phyloP scores from a whole-genome alignment of 2,888 invertebrate species.

The Eupithecia vulgata region DNA sequence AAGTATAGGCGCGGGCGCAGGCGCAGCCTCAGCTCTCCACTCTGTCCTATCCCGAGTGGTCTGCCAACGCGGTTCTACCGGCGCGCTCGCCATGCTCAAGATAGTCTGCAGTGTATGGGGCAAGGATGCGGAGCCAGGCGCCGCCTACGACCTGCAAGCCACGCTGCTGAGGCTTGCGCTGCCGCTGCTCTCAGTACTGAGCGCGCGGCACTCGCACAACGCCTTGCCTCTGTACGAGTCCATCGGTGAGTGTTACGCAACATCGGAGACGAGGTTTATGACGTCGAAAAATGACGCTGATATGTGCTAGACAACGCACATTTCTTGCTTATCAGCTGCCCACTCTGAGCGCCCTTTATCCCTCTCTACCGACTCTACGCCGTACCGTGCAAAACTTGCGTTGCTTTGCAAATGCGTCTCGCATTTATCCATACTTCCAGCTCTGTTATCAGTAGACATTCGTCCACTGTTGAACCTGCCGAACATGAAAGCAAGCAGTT shows the following conservation, averaged over 20 bases:
- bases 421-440: background rate
- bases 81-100: constrained; percentile 63
- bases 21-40: constrained; percentile 68
- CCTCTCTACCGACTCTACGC: too few species aligned
- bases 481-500: too few species aligned
- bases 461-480: background rate
- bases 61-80: constrained; percentile 63
- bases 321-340: background rate
- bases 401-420: too few species aligned
- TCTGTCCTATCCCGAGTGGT: constrained; percentile 70
- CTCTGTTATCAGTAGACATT: background rate
- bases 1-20: constrained; percentile 70
- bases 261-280: too few species aligned
- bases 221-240: constrained; percentile 89
- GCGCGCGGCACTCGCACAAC: constrained; percentile 84
- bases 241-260: constrained; percentile 61
- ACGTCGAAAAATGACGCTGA: too few species aligned
- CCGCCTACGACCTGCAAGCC: constrained; percentile 61
- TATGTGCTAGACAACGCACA: too few species aligned
- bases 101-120: constrained; percentile 86
- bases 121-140: constrained; percentile 69
- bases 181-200: constrained; percentile 87
- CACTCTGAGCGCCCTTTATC: background rate
- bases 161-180: constrained; percentile 87
- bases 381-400: too few species aligned